Conservation (phyloP, 2,888 invertebrate genomes). For the Neoascia interrupta region DNA sequence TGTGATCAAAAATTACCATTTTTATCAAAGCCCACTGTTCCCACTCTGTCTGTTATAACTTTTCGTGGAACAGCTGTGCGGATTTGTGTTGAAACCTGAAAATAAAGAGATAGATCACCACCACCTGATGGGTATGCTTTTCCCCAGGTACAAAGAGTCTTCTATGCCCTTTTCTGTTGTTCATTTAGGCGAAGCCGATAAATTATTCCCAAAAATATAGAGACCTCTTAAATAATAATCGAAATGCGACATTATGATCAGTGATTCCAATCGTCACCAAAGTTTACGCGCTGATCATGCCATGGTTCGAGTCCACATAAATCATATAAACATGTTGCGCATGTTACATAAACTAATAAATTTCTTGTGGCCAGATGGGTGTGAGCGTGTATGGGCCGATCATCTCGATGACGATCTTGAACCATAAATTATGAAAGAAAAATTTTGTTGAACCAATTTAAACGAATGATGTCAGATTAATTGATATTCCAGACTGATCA, state of each 20-base stretch:
- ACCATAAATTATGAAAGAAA: conserved; percentile 26
- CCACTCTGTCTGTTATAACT: neutral
- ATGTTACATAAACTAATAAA: too few species aligned
- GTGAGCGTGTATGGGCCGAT: neutral
- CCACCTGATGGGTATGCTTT: conserved; percentile 18
- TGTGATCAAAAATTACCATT: conserved; percentile 32
- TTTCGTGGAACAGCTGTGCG: neutral
- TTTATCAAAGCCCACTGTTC: conserved; percentile 9
- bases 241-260: conserved; percentile 2
- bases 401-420: conserved; percentile 22
- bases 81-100: conserved; percentile 22
- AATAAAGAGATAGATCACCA: conserved; percentile 5
- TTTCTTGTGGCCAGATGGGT: too few species aligned
- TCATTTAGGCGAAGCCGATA: conserved; percentile 6
- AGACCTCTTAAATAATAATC: neutral
- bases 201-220: conserved; percentile 3
- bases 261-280: conserved; percentile 8
- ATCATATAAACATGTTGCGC: conserved; percentile 33
- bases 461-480: conserved; percentile 59
- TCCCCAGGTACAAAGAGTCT: conserved; percentile 15
- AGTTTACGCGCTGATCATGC: conserved; percentile 3
- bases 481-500: conserved; percentile 39
- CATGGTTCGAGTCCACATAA: conserved; percentile 4
- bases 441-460: conserved; percentile 58
- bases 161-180: neutral